A percentile compares a stretch with the other conserved stretches of the same genome.
These are phyloP conservation scores for Zophobas morio DNA, from an alignment of 1,140 invertebrate genomes.

Conservation along the genomic window DNA sequence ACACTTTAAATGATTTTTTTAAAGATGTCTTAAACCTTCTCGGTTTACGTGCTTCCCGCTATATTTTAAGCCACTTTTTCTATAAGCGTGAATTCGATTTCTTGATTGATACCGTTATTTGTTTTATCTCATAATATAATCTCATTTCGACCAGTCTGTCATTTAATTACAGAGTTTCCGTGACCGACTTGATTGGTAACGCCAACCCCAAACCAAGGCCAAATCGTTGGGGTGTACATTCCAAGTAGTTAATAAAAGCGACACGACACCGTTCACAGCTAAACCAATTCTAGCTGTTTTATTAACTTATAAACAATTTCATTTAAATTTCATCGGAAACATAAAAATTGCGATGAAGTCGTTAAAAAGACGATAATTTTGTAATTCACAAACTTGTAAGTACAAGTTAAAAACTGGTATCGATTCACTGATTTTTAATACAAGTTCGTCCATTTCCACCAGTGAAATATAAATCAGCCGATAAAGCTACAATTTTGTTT, in stretches of 20 bases:
- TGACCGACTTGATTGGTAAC: constrained; percentile 29
- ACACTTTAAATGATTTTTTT: background rate
- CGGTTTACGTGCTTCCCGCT: background rate
- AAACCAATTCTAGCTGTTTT: constrained; percentile 31
- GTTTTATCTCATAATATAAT: constrained; percentile 34
- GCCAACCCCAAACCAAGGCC: constrained; percentile 46
- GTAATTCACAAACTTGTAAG: too few relatives aligned
- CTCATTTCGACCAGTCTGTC: constrained; percentile 24
- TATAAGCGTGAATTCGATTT: background rate
- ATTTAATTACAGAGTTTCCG: constrained; percentile 36
- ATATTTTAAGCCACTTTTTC: background rate
- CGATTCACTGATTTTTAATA: too few relatives aligned
- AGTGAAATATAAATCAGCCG: too few relatives aligned
- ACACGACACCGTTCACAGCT: constrained; percentile 36
- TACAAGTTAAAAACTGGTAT: too few relatives aligned
- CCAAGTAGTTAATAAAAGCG: background rate
- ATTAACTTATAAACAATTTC: too few relatives aligned
- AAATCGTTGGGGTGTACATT: constrained; percentile 18
- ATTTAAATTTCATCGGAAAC: too few relatives aligned
- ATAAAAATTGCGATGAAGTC: too few relatives aligned
- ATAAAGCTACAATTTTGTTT: too few relatives aligned
- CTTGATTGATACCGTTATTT: constrained; percentile 20
- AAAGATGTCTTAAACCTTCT: background rate
- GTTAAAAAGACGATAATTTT: too few relatives aligned
- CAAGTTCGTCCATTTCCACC: too few relatives aligned